These are phyloP conservation scores for Xenopus borealis DNA, from an alignment of 2,113 vertebrate species.

Conservation along the genomic window DNA sequence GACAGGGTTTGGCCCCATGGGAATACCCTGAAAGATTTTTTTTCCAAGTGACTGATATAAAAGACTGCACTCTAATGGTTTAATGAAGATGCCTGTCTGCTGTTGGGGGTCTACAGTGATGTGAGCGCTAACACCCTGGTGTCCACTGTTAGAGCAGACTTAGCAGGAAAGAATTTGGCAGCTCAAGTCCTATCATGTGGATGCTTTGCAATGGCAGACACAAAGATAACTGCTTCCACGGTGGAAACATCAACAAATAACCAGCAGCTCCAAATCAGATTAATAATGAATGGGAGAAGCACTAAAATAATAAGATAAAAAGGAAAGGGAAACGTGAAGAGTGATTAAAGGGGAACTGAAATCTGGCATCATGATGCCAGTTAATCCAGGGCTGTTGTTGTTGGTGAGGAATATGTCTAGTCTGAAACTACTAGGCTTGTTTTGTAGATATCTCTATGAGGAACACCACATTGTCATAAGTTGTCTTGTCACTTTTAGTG, in stretches of 20 bases:
- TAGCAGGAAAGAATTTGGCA: constrained; percentile 55
- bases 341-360: constrained; percentile 28
- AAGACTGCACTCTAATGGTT: constrained; percentile 64
- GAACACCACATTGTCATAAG: constrained; percentile 14
- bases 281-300: constrained; percentile 49
- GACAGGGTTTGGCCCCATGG: constrained; percentile 53
- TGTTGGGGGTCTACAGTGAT: constrained; percentile 49
- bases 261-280: constrained; percentile 56
- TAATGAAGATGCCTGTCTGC: constrained; percentile 58
- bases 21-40: constrained; percentile 56
- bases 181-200: constrained; percentile 51
- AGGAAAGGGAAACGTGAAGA: constrained; percentile 37
- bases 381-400: constrained; percentile 30
- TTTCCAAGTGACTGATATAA: constrained; percentile 34
- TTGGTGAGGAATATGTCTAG: constrained; percentile 36
- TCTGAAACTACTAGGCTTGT: constrained; percentile 20
- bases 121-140: constrained; percentile 50
- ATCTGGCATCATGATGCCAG: constrained; percentile 31
- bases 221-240: constrained; percentile 58
- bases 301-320: constrained; percentile 52
- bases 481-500: constrained; percentile 6
- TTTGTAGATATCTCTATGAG: constrained; percentile 21
- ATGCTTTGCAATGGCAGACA: constrained; percentile 53
- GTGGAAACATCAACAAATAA: constrained; percentile 63
- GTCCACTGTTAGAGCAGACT: constrained; percentile 48